Evolutionary conservation across 92 coral and sea anemone genomes (phyloP).

Genomic region (Epizoanthus stellaris): DNA sequence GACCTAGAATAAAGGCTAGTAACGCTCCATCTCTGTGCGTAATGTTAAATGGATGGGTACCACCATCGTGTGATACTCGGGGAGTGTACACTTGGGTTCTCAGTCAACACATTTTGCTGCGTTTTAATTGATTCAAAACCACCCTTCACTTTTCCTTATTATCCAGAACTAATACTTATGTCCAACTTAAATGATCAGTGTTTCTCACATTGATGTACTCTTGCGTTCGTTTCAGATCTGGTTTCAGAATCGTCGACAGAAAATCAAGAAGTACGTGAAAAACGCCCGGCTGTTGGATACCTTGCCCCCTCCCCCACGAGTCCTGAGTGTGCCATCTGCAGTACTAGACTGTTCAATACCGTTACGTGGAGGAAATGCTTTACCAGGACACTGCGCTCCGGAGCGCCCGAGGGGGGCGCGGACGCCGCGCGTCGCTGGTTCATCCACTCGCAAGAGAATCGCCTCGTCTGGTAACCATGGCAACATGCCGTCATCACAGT

Average conservation of each 20-base stretch:
- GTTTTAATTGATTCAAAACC: too few relatives aligned
- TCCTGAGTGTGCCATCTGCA: background rate
- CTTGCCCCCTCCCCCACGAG: conserved; percentile 33
- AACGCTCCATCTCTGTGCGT: too few relatives aligned
- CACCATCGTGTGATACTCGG: too few relatives aligned
- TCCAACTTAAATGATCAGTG: too few relatives aligned
- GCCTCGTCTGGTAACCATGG: background rate
- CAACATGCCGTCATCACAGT: background rate
- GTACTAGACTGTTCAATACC: background rate
- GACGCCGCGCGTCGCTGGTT: background rate
- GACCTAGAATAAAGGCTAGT: too few relatives aligned
- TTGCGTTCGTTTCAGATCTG: conserved; percentile 9
- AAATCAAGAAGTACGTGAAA: conserved; percentile 29
- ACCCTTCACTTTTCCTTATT: too few relatives aligned
- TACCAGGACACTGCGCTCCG: background rate
- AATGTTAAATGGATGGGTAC: too few relatives aligned
- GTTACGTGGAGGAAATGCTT: background rate
- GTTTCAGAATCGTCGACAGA: conserved; percentile 44
- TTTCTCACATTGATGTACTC: too few relatives aligned
- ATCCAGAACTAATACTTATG: too few relatives aligned
- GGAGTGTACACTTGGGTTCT: too few relatives aligned
- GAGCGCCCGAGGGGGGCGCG: background rate
- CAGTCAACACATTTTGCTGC: too few relatives aligned
- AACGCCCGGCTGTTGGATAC: conserved; percentile 1
- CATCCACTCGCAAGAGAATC: background rate